These are phyloP conservation scores for Muntiacus reevesi DNA, from an alignment of 2,113 vertebrate species.

Conservation along the genomic window DNA sequence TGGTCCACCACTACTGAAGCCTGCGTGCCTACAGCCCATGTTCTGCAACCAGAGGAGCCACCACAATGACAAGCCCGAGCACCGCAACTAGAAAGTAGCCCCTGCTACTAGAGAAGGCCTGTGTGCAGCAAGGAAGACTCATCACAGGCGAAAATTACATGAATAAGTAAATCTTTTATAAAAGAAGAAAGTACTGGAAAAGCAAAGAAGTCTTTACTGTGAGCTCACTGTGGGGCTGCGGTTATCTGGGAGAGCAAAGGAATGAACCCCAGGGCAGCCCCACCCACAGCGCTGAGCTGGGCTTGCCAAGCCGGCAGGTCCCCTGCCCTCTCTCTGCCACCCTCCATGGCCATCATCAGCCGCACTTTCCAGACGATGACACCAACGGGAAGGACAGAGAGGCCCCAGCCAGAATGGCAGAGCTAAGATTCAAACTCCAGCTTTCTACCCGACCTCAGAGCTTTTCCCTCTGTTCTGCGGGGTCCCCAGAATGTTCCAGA, in stretches of 20 bases:
- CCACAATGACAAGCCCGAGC: background rate
- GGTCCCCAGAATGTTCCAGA: background rate
- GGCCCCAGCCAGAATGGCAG: background rate
- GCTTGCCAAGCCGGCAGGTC: background rate
- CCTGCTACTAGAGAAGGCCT: background rate
- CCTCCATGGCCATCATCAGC: background rate
- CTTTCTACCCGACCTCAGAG: background rate
- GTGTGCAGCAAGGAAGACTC: background rate
- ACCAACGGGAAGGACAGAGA: background rate
- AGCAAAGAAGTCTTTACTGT: background rate
- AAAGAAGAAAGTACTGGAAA: background rate
- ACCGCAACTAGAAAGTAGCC: background rate
- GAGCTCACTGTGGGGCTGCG: background rate
- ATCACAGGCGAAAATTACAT: background rate
- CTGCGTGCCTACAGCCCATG: background rate
- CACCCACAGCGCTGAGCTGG: fast-evolving
- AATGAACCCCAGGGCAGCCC: background rate
- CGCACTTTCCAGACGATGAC: background rate
- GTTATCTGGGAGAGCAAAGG: background rate
- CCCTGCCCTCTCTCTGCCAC: background rate
- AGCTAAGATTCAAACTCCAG: background rate
- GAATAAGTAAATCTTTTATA: background rate
- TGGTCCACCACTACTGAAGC: background rate
- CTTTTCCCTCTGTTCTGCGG: background rate
- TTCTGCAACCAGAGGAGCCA: background rate